Evolutionary conservation across 2,113 vertebrate genomes (phyloP).

Genomic region (Petrocephalus microphthalmus): DNA sequence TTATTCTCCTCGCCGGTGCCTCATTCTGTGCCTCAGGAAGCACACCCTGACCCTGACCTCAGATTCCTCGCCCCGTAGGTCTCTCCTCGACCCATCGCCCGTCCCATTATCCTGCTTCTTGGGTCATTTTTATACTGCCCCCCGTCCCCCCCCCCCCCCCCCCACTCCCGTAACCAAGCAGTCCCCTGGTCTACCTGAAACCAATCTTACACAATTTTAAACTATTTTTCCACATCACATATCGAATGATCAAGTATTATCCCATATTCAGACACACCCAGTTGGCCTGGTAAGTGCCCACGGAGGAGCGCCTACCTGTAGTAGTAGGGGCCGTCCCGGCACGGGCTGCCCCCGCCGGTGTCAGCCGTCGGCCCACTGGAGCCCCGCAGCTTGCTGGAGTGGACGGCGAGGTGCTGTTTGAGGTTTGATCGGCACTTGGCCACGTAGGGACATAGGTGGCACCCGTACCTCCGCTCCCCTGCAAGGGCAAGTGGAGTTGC

Average conservation of each 20-base stretch:
- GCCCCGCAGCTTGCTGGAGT: conserved; percentile 96
- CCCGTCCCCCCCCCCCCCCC: neutral
- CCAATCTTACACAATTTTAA: neutral
- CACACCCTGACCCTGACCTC: neutral
- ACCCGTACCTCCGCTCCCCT: conserved; percentile 98
- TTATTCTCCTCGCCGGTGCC: neutral
- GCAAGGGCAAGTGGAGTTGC: conserved; percentile 37
- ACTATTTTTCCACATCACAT: neutral
- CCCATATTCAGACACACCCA: neutral
- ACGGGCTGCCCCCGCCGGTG: conserved; percentile 75
- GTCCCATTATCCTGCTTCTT: neutral
- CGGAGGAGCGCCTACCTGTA: conserved; percentile 62
- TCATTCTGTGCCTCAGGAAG: neutral
- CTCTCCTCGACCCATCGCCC: neutral
- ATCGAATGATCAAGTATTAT: neutral
- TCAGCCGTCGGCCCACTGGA: conserved; percentile 93
- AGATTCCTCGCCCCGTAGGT: neutral
- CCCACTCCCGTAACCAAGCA: neutral
- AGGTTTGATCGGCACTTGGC: conserved; percentile 97
- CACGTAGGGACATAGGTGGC: conserved; percentile 97
- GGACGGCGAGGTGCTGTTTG: conserved; percentile 97
- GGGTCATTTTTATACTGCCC: neutral
- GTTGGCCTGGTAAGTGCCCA: neutral
- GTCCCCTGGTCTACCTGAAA: neutral
- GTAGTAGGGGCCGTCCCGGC: conserved; percentile 88